Percentiles rank a stretch among this genome's conserved stretches.
phyloP scores from a whole-genome alignment of 2,797 vertebrate species.

The Toxotes lorentzi region DNA sequence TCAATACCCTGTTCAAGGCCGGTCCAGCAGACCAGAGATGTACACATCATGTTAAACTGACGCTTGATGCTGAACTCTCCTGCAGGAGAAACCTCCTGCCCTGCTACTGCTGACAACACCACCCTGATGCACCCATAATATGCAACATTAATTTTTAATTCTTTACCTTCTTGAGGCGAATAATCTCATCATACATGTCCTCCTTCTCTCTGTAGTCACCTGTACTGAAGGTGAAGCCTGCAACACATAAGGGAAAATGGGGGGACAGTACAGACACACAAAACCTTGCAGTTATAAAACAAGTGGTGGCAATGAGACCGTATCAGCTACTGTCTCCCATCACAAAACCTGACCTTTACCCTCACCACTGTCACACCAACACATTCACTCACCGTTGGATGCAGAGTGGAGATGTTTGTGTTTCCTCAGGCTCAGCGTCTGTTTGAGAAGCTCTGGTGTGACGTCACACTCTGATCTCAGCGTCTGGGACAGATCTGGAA shows the following conservation, averaged over 20 bases:
- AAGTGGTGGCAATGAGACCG: neutral
- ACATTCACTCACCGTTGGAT: conserved; percentile 81
- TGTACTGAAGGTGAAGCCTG: conserved; percentile 86
- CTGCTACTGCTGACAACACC: neutral
- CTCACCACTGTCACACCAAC: conserved; percentile 4
- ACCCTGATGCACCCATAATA: neutral
- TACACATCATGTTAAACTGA: neutral
- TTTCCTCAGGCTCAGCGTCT: conserved; percentile 87
- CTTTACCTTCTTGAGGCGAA: conserved; percentile 93
- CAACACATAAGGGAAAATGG: neutral
- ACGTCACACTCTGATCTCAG: conserved; percentile 78
- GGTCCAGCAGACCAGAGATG: neutral
- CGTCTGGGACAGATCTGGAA: conserved; percentile 76
- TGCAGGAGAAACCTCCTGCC: neutral
- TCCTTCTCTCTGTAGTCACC: conserved; percentile 91
- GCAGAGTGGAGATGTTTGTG: conserved; percentile 83
- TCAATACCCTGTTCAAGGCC: neutral
- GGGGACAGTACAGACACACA: neutral
- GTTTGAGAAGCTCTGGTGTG: conserved; percentile 86
- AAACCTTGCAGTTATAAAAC: neutral
- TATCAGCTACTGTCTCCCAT: neutral
- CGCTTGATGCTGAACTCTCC: neutral
- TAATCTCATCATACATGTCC: conserved; percentile 96
- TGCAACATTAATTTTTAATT: neutral
- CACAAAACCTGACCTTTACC: neutral